Conservation (phyloP, 2,113 vertebrate species). For the Alectura lathami region DNA sequence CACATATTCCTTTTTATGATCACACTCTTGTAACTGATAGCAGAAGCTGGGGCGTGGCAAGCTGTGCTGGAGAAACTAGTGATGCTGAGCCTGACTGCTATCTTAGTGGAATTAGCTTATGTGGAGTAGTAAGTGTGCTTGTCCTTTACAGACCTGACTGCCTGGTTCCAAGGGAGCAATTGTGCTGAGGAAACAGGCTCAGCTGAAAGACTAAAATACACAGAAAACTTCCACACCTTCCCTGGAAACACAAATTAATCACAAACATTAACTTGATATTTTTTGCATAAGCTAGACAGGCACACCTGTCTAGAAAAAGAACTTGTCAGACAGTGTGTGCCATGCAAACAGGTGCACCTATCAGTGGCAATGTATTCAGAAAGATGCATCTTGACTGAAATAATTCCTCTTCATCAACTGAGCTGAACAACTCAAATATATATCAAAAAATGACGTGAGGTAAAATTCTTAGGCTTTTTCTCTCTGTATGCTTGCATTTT, state of each 20-base stretch:
- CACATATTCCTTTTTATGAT: neutral
- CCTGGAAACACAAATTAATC: neutral
- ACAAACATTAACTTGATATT: neutral
- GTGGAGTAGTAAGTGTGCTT: neutral
- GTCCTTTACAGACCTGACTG: neutral
- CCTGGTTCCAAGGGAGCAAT: rapidly evolving
- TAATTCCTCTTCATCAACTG: conserved; percentile 19
- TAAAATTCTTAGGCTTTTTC: neutral
- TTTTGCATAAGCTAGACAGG: neutral
- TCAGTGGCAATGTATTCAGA: neutral
- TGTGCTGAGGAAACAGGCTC: neutral
- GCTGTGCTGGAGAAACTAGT: neutral
- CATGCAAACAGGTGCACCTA: neutral
- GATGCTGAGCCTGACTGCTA: neutral
- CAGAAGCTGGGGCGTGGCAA: neutral
- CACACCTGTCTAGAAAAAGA: neutral
- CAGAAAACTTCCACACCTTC: neutral
- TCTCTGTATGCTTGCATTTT: neutral
- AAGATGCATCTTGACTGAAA: conserved; percentile 14
- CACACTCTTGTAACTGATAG: neutral
- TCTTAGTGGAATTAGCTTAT: neutral
- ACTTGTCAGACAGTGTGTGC: neutral
- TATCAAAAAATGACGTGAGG: neutral
- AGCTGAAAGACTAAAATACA: neutral
- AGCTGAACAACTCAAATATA: neutral